These are phyloP conservation scores for Drosophila takahashii DNA, from an alignment of 1,140 invertebrate genomes.

Conservation along the genomic window DNA sequence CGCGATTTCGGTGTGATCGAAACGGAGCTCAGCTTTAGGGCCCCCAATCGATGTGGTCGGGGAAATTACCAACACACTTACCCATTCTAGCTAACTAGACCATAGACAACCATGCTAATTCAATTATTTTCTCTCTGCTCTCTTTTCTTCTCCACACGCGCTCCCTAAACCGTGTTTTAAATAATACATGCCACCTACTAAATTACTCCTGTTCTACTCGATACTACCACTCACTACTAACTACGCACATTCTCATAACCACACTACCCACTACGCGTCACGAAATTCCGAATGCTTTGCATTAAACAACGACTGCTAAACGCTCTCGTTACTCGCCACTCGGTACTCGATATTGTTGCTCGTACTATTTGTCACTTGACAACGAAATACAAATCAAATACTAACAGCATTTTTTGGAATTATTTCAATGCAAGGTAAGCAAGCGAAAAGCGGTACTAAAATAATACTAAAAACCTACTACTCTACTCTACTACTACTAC, in stretches of 20 bases:
- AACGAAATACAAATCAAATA: slow-evolving; percentile 69
- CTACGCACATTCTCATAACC: slow-evolving; percentile 32
- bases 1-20: slow-evolving; percentile 58
- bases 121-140: slow-evolving; percentile 84
- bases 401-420: slow-evolving; percentile 97
- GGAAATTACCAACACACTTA: slow-evolving; percentile 42
- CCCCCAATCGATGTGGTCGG: slow-evolving; percentile 19
- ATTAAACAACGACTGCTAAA: slow-evolving; percentile 63
- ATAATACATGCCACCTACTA: slow-evolving; percentile 58
- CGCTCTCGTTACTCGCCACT: slow-evolving; percentile 49
- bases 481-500: slow-evolving; percentile 55
- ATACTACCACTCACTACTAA: slow-evolving; percentile 59
- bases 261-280: slow-evolving; percentile 33
- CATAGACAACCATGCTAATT: slow-evolving; percentile 80
- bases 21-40: slow-evolving; percentile 35
- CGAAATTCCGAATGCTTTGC: slow-evolving; percentile 72
- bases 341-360: slow-evolving; percentile 55
- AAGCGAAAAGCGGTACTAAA: slow-evolving; percentile 77
- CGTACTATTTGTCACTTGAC: slow-evolving; percentile 44
- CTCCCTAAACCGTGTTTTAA: slow-evolving; percentile 59
- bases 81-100: slow-evolving; percentile 50
- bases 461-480: slow-evolving; percentile 64
- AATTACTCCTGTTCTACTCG: slow-evolving; percentile 68
- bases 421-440: slow-evolving; percentile 99
- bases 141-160: slow-evolving; percentile 83